Evolutionary conservation across 2,888 invertebrate genomes (phyloP), one percentile per base, ranked within the genome.

Genomic region (Netelia melanura): DNA sequence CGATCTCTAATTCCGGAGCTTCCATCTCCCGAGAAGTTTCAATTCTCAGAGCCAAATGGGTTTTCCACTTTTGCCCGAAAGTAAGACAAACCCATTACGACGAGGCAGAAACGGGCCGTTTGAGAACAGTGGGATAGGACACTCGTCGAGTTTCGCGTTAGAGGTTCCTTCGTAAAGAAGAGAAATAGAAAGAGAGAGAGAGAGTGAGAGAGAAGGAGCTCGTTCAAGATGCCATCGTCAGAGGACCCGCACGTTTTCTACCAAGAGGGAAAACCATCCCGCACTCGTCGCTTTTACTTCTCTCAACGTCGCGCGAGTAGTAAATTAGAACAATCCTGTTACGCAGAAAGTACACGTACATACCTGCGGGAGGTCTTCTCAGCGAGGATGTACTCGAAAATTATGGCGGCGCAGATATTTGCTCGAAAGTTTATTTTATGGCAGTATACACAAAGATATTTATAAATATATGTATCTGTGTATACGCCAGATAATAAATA

Each of bases 21-120:
- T 86, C 81, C 81, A 81, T 75, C 58, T 81, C 75, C 84, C 67
- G 65, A 61, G 81, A 84, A 87, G 87, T 88, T 87, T 88, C 88
- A 88, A 88, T 88, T 88, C 85, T 83, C 79, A 81, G 82, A 81
- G 84, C 84, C 85, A 88, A 88, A 88, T 88, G 87, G 87, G 88
- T 87, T 88, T 87, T 86, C 21, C 86, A 87, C 87, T 87, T 87
- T 88, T 85, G 70, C 80, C 87, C 84, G 86, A 86, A 86, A 88
- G 87, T 87, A 87, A 87, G 88, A 87, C 87, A 88, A 87, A 88
- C 87, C 86, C 87, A 87, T 87, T 88, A 87, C 85, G 75, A 87
- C 85, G 78, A 87, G 86, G 79, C 65, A 83, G 87, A 87, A 84
- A 88, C 86, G 87, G 85, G 84, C 85, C 86, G 86, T 87, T 88